Conservation (phyloP, 1,140 invertebrate species). For the Brachionus sp. region DNA sequence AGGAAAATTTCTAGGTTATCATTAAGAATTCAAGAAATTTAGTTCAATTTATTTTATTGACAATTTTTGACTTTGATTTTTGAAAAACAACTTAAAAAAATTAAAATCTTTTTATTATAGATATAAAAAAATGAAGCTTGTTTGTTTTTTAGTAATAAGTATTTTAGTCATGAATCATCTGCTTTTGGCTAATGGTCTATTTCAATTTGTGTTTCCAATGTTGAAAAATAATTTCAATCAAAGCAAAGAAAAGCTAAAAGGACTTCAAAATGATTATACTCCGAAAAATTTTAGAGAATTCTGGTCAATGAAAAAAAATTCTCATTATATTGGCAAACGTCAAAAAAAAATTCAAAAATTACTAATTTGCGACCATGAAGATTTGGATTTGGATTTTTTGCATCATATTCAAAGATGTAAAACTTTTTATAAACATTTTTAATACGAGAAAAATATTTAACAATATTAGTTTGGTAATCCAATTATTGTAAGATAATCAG, state of each 20-base stretch:
- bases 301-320: slow-evolving; percentile 17
- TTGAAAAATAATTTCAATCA: background rate
- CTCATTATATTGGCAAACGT: slow-evolving; percentile 9
- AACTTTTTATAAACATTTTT: background rate
- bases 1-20: too few relatives aligned
- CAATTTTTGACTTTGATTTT: too few relatives aligned
- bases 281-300: background rate
- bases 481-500: too few relatives aligned
- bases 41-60: too few relatives aligned
- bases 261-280: background rate
- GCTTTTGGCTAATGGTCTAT: background rate
- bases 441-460: background rate
- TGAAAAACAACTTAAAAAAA: too few relatives aligned
- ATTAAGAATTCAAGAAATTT: too few relatives aligned
- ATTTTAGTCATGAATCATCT: background rate
- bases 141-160: background rate
- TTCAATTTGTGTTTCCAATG: slow-evolving; percentile 3
- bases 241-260: background rate
- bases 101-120: background rate
- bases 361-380: background rate
- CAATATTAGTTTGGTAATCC: too few relatives aligned
- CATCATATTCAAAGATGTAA: background rate
- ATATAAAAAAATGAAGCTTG: background rate
- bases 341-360: background rate
- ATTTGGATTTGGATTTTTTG: background rate